Base-by-base conservation (phyloP, 2,888 invertebrate genomes). In the Lepidonotus clava region DNA sequence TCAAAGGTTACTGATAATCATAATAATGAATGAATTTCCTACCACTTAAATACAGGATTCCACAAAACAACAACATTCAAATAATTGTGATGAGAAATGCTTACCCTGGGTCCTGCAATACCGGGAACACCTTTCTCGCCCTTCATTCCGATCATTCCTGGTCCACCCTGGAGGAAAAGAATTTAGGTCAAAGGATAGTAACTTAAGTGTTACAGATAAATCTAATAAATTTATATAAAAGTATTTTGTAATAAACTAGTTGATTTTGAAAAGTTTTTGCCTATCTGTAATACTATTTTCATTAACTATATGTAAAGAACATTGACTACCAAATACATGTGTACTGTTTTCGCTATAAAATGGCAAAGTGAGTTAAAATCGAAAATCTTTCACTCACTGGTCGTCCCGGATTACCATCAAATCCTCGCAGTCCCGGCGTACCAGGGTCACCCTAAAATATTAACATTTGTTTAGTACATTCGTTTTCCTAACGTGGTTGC, bases 101-200 rank as follows among this genome's bases (percentile, higher is more conserved):
- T 88, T 83, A 89, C 90, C 40, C 90, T 87, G 34, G 88, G 88
- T 8, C 90, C 90, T 51, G 89, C 87, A 53, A 88, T 86, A 28
- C 90, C 90, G 36, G 88, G 88, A 0, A 90, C 88, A 8, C 90
- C 90, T 71, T 90, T 90, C 80, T 89, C 90, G 28, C 90, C 90
- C 67, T 89, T 90, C 89, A 88, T 89, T 51, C 90, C 90, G n/a
- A 66, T 24, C 41, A 61, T 46, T 38, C 89, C 89, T 18, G 87
- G 85, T 28, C 24, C 8, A 40, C 89, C 89, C 89, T 89, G 61
- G n/a, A 87, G 40, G 11, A 24, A 21, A 66, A 66, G 24, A 21
- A 66, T n/a, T n/a, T n/a, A n/a, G n/a, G n/a, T n/a, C n/a, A n/a
- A n/a, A n/a, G n/a, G n/a, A n/a, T n/a, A n/a, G n/a, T n/a, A n/a